Percentiles rank a stretch among this genome's conserved stretches.
Conservation (phyloP, 2,113 vertebrate species). For the Rousettus leschenaultii region DNA sequence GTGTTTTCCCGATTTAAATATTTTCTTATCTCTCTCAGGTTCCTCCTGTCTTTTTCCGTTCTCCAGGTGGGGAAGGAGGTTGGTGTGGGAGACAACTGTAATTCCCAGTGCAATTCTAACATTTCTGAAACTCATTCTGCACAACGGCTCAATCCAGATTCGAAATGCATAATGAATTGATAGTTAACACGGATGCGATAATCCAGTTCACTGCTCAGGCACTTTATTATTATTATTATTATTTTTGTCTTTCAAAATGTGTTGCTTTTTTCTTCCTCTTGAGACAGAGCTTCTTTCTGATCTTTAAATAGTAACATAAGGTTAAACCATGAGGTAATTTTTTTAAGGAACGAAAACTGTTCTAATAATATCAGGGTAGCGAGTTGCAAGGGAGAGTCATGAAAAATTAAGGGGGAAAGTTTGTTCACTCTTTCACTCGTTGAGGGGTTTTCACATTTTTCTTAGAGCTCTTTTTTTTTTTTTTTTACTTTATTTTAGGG, state of each 20-base stretch:
- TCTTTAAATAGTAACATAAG: slow-evolving; percentile 76
- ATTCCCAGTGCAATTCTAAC: not conserved
- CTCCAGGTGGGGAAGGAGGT: not conserved
- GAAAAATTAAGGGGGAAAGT: slow-evolving; percentile 28
- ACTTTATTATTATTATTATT: not conserved
- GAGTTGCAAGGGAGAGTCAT: not conserved
- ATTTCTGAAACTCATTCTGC: not conserved
- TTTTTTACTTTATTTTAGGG: slow-evolving; percentile 6
- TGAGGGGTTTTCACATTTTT: slow-evolving; percentile 32
- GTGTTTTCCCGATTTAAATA: not conserved
- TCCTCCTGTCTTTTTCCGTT: not conserved
- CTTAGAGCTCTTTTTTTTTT: not conserved
- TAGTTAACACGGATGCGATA: slow-evolving; percentile 11
- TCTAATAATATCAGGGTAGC: slow-evolving; percentile 7
- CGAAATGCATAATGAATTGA: slow-evolving; percentile 39
- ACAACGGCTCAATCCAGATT: not conserved
- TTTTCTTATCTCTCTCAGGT: not conserved
- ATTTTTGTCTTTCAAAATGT: slow-evolving; percentile 60
- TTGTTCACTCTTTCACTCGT: not conserved
- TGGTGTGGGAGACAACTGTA: no score
- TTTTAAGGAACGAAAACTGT: slow-evolving; percentile 8
- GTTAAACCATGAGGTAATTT: slow-evolving; percentile 56
- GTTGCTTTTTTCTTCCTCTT: slow-evolving; percentile 45
- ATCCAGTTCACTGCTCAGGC: slow-evolving; percentile 53
- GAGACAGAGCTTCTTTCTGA: slow-evolving; percentile 70